Percentiles rank a stretch among this genome's conserved stretches.
These are phyloP conservation scores for Eulemur mongoz DNA, from an alignment of 2,797 vertebrate genomes.

Conservation along the genomic window DNA sequence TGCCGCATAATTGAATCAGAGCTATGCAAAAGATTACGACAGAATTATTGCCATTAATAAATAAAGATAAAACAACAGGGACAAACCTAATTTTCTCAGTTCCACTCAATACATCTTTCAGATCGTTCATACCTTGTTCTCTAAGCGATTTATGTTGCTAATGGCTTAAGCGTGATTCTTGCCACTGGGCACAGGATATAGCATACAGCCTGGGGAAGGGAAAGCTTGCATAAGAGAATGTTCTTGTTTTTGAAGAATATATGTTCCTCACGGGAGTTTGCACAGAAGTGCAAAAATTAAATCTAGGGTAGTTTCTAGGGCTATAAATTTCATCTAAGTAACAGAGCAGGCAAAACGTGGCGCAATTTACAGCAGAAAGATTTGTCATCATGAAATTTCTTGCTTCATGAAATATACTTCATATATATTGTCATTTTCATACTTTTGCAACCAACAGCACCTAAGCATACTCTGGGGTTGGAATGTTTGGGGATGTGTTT, in stretches of 20 bases:
- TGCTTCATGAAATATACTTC: not conserved
- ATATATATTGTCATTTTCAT: not conserved
- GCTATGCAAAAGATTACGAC: not conserved
- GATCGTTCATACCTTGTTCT: constrained; percentile 11
- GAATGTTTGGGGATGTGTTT: not conserved
- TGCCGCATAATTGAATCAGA: not conserved
- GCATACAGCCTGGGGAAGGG: not conserved
- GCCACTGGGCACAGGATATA: not conserved
- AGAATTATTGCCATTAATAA: constrained; percentile 47
- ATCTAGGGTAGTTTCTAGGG: not conserved
- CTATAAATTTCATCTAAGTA: not conserved
- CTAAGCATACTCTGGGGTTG: not conserved
- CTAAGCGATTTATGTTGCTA: constrained; percentile 10
- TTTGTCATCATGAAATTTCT: not conserved
- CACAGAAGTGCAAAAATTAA: not conserved
- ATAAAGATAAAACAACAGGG: constrained; percentile 55
- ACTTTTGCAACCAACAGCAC: fast-evolving
- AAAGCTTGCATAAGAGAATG: too few species aligned
- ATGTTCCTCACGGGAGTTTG: not conserved
- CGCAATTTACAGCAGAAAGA: not conserved
- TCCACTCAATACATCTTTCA: not conserved
- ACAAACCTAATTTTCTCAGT: constrained; percentile 35
- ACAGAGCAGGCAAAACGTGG: not conserved
- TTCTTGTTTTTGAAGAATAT: not conserved
- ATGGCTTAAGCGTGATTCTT: not conserved